Conservation (phyloP, 2,113 vertebrate species). For the Rhipidura dahli region DNA sequence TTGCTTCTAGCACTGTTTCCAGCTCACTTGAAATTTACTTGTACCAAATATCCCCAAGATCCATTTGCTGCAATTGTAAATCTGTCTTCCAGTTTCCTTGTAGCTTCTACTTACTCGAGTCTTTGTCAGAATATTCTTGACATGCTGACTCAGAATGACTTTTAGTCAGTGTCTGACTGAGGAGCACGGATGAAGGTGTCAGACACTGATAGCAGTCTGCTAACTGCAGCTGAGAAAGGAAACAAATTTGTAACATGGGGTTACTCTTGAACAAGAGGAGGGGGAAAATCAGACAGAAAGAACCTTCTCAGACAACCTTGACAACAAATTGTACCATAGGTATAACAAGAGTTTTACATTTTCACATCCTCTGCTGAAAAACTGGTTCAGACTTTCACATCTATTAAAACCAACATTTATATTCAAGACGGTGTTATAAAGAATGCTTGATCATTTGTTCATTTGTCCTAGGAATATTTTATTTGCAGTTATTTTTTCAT, state of each 20-base stretch:
- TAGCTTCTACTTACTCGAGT: not conserved
- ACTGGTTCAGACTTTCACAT: not conserved
- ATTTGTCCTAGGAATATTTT: not conserved
- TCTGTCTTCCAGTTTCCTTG: not conserved
- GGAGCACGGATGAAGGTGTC: not conserved
- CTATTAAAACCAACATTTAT: not conserved
- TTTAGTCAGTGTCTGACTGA: not conserved
- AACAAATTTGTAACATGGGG: not conserved
- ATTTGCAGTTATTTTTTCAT: not conserved
- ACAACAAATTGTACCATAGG: not conserved
- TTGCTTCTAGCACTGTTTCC: not conserved
- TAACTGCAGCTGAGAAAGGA: not conserved
- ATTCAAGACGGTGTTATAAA: not conserved
- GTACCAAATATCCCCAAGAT: not conserved
- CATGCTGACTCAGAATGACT: not conserved
- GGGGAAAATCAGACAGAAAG: not conserved
- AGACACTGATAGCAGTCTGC: not conserved
- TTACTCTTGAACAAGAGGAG: not conserved
- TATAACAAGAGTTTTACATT: not conserved
- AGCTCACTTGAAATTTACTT: not conserved
- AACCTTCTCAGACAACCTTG: not conserved
- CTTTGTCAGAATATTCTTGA: not conserved
- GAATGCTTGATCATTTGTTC: not conserved
- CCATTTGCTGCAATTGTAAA: not conserved
- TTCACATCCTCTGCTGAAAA: not conserved